Conservation (phyloP, 2,888 invertebrate species). For the Tribolium freemani region DNA sequence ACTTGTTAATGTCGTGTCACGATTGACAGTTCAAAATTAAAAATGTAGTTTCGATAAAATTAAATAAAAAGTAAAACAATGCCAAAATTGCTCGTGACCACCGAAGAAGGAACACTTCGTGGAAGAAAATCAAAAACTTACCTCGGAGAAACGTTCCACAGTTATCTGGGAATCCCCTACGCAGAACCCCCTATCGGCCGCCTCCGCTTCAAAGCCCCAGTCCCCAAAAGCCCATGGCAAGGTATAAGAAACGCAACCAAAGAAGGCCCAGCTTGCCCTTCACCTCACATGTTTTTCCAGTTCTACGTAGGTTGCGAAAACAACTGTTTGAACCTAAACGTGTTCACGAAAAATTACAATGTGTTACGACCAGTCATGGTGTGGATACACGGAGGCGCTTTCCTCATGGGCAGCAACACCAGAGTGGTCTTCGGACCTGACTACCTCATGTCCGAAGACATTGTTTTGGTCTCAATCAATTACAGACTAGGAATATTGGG, state of each 20-base stretch:
- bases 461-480: conserved; percentile 60
- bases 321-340: conserved; percentile 58
- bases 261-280: conserved; percentile 52
- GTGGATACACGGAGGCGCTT: conserved; percentile 68
- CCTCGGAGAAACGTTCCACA: conserved; percentile 55
- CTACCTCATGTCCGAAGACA: conserved; percentile 55
- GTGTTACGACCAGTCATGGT: conserved; percentile 62
- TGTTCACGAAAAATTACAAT: conserved; percentile 49
- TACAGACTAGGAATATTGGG: conserved; percentile 62
- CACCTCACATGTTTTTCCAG: conserved; percentile 48
- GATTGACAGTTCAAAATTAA: too few relatives aligned
- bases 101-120: conserved; percentile 55
- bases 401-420: conserved; percentile 61
- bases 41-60: too few relatives aligned
- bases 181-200: conserved; percentile 64
- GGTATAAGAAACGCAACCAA: conserved; percentile 54
- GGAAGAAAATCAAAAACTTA: conserved; percentile 56
- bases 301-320: conserved; percentile 57
- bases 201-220: conserved; percentile 60
- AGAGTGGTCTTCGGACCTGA: conserved; percentile 58
- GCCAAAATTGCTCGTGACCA: background rate
- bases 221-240: conserved; percentile 52
- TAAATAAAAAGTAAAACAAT: too few relatives aligned
- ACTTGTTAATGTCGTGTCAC: too few relatives aligned
- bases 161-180: conserved; percentile 65